Evolutionary conservation across 2,113 vertebrate genomes (phyloP).

Genomic region (Fregetta grallaria): DNA sequence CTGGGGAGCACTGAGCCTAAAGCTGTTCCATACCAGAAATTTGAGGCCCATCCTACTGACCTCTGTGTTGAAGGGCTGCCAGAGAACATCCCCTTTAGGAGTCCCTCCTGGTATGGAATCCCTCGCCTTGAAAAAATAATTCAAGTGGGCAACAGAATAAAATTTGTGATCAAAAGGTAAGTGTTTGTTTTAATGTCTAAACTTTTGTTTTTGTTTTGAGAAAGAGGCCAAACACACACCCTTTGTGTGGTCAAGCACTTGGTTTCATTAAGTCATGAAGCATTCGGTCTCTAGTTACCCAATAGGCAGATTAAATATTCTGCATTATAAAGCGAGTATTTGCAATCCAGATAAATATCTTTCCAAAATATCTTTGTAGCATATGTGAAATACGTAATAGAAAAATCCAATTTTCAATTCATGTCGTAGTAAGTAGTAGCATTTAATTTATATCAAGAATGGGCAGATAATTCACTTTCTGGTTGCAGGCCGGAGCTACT

Average conservation of each 20-base stretch:
- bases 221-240: background rate
- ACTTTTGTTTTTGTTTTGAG: background rate
- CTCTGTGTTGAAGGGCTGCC: slow-evolving; percentile 81
- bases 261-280: background rate
- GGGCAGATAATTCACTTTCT: background rate
- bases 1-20: slow-evolving; percentile 76
- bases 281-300: background rate
- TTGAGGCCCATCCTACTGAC: slow-evolving; percentile 76
- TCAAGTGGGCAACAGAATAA: slow-evolving; percentile 71
- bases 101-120: slow-evolving; percentile 82
- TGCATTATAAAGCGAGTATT: background rate
- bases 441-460: background rate
- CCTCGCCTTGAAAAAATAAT: slow-evolving; percentile 81
- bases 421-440: background rate
- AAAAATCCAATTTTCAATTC: background rate
- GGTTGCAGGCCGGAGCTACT: slow-evolving; percentile 77
- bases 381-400: background rate
- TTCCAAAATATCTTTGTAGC: background rate
- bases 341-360: background rate
- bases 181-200: background rate
- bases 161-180: slow-evolving; percentile 81
- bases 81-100: slow-evolving; percentile 78
- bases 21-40: slow-evolving; percentile 80
- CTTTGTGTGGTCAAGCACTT: background rate
- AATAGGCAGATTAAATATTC: background rate